A percentile compares a stretch with the other conserved stretches of the same genome.
These are phyloP conservation scores for Catharus bicknelli DNA, from an alignment of 2,113 vertebrate genomes.

Conservation along the genomic window DNA sequence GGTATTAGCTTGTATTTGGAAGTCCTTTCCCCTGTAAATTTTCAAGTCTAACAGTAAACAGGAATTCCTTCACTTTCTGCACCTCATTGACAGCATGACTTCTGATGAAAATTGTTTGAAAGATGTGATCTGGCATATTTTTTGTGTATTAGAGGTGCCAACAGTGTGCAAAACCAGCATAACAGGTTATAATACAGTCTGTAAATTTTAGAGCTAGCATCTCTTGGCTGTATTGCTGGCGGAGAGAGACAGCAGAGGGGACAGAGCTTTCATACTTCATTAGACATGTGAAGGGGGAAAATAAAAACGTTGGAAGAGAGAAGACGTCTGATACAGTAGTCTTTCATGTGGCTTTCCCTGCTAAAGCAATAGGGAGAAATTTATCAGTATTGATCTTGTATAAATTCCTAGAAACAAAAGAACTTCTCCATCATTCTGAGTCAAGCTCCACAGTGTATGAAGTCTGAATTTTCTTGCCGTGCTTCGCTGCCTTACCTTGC, in stretches of 20 bases:
- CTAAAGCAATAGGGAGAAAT: not conserved
- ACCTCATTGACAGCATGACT: not conserved
- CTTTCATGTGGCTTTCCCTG: not conserved
- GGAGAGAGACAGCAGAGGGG: not conserved
- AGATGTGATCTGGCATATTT: not conserved
- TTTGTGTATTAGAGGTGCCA: not conserved
- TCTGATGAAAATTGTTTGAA: not conserved
- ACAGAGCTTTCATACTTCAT: not conserved
- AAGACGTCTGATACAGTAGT: not conserved
- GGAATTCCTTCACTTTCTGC: slow-evolving; percentile 8
- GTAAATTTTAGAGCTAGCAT: not conserved
- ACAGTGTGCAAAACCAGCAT: too few relatives aligned
- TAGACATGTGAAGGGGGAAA: not conserved
- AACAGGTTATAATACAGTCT: not conserved
- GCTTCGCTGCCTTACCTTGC: not conserved
- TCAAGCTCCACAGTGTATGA: not conserved
- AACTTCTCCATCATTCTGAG: not conserved
- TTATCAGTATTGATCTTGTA: not conserved
- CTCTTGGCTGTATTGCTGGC: not conserved
- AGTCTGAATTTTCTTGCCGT: not conserved
- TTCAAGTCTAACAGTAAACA: not conserved
- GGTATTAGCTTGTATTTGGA: not conserved
- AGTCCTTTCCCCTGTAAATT: not conserved
- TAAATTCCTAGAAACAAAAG: not conserved
- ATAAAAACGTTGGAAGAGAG: not conserved